phyloP scores from a whole-genome alignment of 2,797 vertebrate genomes.

The Malurus leucopterus region DNA sequence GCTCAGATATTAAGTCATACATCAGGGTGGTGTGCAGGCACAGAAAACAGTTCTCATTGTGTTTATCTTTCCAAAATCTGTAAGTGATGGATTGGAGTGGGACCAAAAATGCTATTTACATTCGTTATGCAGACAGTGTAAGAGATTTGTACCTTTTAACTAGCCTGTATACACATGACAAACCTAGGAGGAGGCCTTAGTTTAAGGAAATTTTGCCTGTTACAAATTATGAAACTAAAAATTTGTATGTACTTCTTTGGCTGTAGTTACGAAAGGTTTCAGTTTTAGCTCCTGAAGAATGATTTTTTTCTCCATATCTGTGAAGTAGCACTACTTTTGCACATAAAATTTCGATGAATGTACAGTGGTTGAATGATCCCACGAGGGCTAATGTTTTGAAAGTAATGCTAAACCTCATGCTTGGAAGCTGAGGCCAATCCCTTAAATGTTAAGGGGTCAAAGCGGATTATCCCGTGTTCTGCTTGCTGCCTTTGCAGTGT shows the following conservation, averaged over 20 bases:
- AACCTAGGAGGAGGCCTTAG: not conserved
- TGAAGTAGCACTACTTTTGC: not conserved
- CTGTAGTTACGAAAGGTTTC: not conserved
- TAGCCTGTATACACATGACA: not conserved
- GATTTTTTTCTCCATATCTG: not conserved
- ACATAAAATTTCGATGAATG: not conserved
- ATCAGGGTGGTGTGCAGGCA: not conserved
- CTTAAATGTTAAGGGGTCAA: not conserved
- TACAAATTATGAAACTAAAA: not conserved
- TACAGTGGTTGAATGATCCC: not conserved
- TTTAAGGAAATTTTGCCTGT: not conserved
- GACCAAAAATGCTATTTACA: not conserved
- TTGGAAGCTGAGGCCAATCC: not conserved
- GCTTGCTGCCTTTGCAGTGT: not conserved
- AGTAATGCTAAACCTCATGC: not conserved
- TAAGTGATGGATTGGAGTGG: not conserved
- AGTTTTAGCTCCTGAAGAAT: not conserved
- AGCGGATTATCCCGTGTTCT: not conserved
- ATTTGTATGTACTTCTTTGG: not conserved
- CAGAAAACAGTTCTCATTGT: not conserved
- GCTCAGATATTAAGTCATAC: not conserved
- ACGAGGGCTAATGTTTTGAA: not conserved
- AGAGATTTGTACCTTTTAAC: not conserved
- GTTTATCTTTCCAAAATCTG: not conserved
- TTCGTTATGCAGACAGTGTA: not conserved